Conservation (phyloP, 2,113 vertebrate species). For the Melanerpes formicivorus region DNA sequence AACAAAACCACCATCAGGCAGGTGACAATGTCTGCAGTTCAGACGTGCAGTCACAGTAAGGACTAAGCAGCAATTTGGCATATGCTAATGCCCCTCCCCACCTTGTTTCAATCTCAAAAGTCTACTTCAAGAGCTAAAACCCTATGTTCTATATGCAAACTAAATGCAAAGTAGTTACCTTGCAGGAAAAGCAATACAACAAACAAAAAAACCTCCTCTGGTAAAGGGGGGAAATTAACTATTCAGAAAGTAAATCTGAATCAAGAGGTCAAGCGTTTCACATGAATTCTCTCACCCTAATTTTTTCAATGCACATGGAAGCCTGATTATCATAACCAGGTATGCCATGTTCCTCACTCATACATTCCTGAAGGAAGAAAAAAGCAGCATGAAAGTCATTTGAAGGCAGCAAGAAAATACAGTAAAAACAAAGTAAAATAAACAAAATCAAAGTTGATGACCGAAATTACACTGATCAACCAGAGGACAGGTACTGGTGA, state of each 20-base stretch:
- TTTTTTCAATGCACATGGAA: background rate
- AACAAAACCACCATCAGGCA: background rate
- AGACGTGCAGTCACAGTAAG: background rate
- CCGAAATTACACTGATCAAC: background rate
- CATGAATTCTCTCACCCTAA: background rate
- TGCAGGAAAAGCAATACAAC: background rate
- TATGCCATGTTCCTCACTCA: background rate
- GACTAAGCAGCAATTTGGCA: background rate
- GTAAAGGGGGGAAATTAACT: fast-evolving
- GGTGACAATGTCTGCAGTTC: background rate
- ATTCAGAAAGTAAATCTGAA: background rate
- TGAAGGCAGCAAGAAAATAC: background rate
- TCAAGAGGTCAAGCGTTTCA: background rate
- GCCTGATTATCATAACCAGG: background rate
- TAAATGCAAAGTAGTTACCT: background rate
- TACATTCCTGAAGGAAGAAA: background rate
- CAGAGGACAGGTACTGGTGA: background rate
- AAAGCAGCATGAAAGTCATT: background rate
- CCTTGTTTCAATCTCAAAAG: background rate
- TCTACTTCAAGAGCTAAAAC: background rate
- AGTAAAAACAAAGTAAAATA: background rate
- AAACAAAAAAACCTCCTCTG: background rate
- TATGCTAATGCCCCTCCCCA: background rate
- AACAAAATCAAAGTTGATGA: background rate
- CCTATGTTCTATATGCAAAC: background rate